phyloP scores from a whole-genome alignment of 2,888 invertebrate genomes.

The Clanis bilineata region DNA sequence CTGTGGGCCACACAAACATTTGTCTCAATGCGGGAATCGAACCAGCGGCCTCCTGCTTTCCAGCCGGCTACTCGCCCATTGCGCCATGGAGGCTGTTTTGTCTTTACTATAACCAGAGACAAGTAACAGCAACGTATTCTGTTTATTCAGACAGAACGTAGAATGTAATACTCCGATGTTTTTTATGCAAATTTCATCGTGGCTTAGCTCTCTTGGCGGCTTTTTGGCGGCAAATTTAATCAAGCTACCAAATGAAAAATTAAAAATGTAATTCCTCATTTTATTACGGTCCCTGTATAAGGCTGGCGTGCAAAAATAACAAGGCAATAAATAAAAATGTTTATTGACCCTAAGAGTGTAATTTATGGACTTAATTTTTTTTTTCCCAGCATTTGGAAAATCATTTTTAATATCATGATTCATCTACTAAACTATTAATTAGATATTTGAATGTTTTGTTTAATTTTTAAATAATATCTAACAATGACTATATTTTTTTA shows the following conservation, averaged over 20 bases:
- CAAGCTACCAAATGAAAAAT: constrained; percentile 54
- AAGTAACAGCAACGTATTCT: neutral
- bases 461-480: neutral
- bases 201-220: constrained; percentile 40
- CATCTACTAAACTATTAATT: too few species aligned
- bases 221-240: constrained; percentile 47
- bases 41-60: too few species aligned
- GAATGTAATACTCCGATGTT: constrained; percentile 29
- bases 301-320: neutral
- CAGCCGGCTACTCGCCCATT: too few species aligned
- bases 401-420: too few species aligned
- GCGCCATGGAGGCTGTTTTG: too few species aligned
- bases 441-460: neutral
- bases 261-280: constrained; percentile 56
- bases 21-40: too few species aligned
- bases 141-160: neutral
- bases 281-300: constrained; percentile 28
- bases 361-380: neutral
- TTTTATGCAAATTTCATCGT: constrained; percentile 54
- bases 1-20: too few species aligned
- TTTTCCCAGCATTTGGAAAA: too few species aligned
- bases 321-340: neutral
- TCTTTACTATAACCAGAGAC: too few species aligned
- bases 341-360: neutral
- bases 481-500: neutral